phyloP scores from a whole-genome alignment of 1,140 invertebrate species.

The Drosophila micromelanica region DNA sequence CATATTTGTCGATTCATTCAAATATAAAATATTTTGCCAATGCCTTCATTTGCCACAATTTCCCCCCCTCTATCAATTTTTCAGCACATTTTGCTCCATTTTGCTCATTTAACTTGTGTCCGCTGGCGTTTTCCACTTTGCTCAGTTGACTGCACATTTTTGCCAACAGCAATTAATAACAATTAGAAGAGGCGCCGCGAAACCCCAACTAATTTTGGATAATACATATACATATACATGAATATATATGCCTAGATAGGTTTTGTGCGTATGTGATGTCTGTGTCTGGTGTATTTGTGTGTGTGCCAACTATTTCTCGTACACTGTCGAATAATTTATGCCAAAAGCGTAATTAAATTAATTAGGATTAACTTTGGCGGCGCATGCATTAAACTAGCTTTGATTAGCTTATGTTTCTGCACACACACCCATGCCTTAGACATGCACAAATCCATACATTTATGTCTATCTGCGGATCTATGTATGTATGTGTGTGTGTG shows the following conservation, averaged over 20 bases:
- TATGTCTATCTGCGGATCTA: constrained; percentile 14
- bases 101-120: constrained; percentile 6
- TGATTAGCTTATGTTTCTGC: constrained; percentile 77
- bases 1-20: constrained; percentile 65
- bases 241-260: too few species aligned
- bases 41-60: neutral
- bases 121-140: constrained; percentile 10
- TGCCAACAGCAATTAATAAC: constrained; percentile 66
- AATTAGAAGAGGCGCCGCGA: constrained; percentile 68
- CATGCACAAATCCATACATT: constrained; percentile 73
- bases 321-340: constrained; percentile 74
- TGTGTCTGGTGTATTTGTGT: neutral
- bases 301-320: constrained; percentile 46
- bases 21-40: constrained; percentile 37
- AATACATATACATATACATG: constrained; percentile 52
- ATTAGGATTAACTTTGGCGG: constrained; percentile 83
- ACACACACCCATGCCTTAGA: constrained; percentile 56
- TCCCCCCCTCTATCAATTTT: constrained; percentile 15
- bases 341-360: constrained; percentile 81
- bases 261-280: neutral
- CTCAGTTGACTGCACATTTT: constrained; percentile 24
- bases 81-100: neutral
- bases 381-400: constrained; percentile 81
- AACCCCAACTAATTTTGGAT: constrained; percentile 64
- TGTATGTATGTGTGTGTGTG: constrained; percentile 4